Percentiles rank a stretch among this genome's conserved stretches.
These are phyloP conservation scores for Synergus japonicus DNA, from an alignment of 2,888 invertebrate genomes.

Conservation along the genomic window DNA sequence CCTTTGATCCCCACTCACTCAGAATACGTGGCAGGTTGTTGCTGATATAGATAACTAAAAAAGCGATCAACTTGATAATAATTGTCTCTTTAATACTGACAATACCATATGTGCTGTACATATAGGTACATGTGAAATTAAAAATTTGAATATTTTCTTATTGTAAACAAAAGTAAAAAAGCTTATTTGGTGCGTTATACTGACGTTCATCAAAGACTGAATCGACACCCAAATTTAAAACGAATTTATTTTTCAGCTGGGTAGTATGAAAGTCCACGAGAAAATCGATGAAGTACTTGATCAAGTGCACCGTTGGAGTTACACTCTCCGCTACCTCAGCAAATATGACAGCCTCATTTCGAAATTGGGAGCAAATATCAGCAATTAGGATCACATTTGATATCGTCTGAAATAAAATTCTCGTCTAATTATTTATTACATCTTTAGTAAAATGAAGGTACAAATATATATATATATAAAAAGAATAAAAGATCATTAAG, in stretches of 20 bases:
- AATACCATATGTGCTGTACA: too few species aligned
- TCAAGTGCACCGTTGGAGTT: constrained; percentile 78
- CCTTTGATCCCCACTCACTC: constrained; percentile 85
- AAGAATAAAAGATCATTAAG: too few species aligned
- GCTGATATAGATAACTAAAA: constrained; percentile 84
- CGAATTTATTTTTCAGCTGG: constrained; percentile 82
- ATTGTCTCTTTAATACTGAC: too few species aligned
- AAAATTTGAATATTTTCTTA: neutral
- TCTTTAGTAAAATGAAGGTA: too few species aligned
- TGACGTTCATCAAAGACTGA: constrained; percentile 86
- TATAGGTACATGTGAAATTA: neutral
- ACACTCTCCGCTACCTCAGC: constrained; percentile 72
- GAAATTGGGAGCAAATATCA: constrained; percentile 63
- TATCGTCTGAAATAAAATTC: constrained; percentile 60
- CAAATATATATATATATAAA: neutral
- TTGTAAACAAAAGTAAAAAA: neutral
- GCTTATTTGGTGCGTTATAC: constrained; percentile 50
- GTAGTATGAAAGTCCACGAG: constrained; percentile 86
- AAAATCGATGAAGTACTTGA: constrained; percentile 85
- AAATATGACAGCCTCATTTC: constrained; percentile 58
- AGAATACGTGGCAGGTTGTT: constrained; percentile 85
- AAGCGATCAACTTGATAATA: constrained; percentile 41
- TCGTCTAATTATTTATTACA: neutral
- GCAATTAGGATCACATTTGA: constrained; percentile 65
- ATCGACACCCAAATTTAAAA: constrained; percentile 87